Evolutionary conservation across 2,888 invertebrate species (phyloP).

Genomic region (Drosophila pullipes): DNA sequence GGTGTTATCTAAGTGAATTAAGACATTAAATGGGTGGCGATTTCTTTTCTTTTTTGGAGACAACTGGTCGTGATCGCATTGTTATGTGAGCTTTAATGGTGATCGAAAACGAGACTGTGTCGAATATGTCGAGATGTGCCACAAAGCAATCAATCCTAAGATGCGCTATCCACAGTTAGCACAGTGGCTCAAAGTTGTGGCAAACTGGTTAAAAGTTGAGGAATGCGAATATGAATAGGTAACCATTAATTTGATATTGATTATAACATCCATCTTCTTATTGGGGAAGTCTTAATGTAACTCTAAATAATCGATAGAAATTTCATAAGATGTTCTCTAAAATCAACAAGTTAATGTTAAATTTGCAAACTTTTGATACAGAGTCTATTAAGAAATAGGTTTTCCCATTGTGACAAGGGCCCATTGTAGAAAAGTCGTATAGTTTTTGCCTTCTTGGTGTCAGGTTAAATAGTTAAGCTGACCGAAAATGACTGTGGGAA

Average conservation of each 20-base stretch:
- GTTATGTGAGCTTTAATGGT: constrained; percentile 55
- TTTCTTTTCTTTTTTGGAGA: constrained; percentile 41
- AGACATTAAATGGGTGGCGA: constrained; percentile 47
- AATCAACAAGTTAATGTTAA: not conserved
- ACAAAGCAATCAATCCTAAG: constrained; percentile 34
- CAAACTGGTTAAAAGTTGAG: not conserved
- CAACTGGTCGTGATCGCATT: constrained; percentile 61
- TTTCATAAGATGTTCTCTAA: not conserved
- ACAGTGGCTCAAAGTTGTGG: constrained; percentile 16
- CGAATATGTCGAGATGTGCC: constrained; percentile 29
- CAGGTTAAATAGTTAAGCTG: constrained; percentile 45
- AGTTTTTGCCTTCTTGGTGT: constrained; percentile 26
- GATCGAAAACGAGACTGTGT: constrained; percentile 37
- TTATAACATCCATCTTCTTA: too few relatives aligned
- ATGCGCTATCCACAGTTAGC: not conserved
- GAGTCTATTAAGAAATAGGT: not conserved
- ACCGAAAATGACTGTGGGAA: constrained; percentile 75
- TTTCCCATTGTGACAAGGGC: not conserved
- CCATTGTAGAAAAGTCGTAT: constrained; percentile 21
- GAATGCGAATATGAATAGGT: not conserved
- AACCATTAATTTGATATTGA: not conserved
- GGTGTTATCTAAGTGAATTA: constrained; percentile 31
- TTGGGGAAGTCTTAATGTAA: not conserved
- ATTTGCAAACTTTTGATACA: not conserved
- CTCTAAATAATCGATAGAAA: not conserved